These are phyloP conservation scores for Drosophila kohkoa DNA, from an alignment of 1,140 invertebrate genomes.

Conservation along the genomic window DNA sequence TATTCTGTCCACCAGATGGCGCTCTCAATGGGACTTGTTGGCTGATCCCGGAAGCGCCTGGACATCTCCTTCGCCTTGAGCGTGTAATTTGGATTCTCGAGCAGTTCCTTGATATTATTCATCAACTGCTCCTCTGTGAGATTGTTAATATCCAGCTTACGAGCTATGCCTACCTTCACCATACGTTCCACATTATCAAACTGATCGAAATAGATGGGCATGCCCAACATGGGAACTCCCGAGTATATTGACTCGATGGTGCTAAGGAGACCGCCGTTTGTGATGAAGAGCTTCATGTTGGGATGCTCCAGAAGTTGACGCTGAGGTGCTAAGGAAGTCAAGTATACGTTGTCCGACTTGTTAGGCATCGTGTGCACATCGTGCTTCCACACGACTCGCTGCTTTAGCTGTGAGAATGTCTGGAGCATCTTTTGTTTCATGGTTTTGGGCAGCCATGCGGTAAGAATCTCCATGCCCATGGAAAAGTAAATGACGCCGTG, in stretches of 20 bases:
- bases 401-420: constrained; percentile 49
- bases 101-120: constrained; percentile 22
- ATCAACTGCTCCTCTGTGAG: constrained; percentile 21
- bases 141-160: constrained; percentile 39
- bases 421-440: constrained; percentile 72
- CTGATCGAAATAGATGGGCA: constrained; percentile 59
- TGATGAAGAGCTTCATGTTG: constrained; percentile 51
- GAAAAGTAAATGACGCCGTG: constrained; percentile 87
- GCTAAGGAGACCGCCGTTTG: constrained; percentile 51
- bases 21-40: constrained; percentile 85
- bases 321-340: constrained; percentile 86
- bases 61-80: constrained; percentile 80
- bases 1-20: constrained; percentile 88
- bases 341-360: constrained; percentile 87
- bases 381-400: constrained; percentile 86
- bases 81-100: constrained; percentile 23
- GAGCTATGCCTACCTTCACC: constrained; percentile 86
- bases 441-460: constrained; percentile 85
- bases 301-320: constrained; percentile 84
- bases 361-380: constrained; percentile 79
- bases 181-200: constrained; percentile 48
- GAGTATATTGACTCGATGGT: constrained; percentile 40
- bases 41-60: constrained; percentile 85
- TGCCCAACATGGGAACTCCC: constrained; percentile 53
- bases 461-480: constrained; percentile 87